Evolutionary conservation across 2,797 vertebrate genomes (phyloP), one percentile per base, ranked within the genome.

Genomic region (Tokudaia muenninki): DNA sequence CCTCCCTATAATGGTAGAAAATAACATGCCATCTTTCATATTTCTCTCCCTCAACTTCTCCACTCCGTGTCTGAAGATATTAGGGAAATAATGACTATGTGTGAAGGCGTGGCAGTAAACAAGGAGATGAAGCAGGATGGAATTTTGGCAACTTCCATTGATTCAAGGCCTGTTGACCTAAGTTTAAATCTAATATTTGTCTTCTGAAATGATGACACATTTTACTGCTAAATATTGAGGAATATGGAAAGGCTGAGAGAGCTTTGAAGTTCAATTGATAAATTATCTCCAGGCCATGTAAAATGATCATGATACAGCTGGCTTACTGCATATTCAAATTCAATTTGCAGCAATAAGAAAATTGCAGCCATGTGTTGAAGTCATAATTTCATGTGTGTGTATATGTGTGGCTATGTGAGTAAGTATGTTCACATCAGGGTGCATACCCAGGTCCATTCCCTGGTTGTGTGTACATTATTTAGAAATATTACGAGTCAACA

Each of bases 231-330:
- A 94, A 97, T 95, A 96, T 4, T 72, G 95, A 96, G 50, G 50
- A 94, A 61, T 50, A 80, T 1, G 87, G 80, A 94, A 98, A 95
- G 52, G 37, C 55, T 77, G 97, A 97, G 61, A 81, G 57, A 6
- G 21, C 86, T 98, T 98, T 97, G 94, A 98, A 97, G 92, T 97
- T 96, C 47, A 80, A 67, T 92, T 97, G 90, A 98, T 98, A 98
- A 91, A 96, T 96, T 97, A 97, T 95, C 87, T 98, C 91, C 89
- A 97, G 96, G 95, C 78, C 55, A 83, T 97, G 44, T 94, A 97
- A 98, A 97, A 86, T 3, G 91, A 86, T 96, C 92, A 72, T 75
- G 75, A 96, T 95, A 89, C 52, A 98, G 55, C 63, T 97, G 88
- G 72, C 74, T 97, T 92, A 95, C 31, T 77, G 63, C 92, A 72